Evolutionary conservation across 1,140 invertebrate genomes (phyloP).

Genomic region (Himalopsyche phryganea): DNA sequence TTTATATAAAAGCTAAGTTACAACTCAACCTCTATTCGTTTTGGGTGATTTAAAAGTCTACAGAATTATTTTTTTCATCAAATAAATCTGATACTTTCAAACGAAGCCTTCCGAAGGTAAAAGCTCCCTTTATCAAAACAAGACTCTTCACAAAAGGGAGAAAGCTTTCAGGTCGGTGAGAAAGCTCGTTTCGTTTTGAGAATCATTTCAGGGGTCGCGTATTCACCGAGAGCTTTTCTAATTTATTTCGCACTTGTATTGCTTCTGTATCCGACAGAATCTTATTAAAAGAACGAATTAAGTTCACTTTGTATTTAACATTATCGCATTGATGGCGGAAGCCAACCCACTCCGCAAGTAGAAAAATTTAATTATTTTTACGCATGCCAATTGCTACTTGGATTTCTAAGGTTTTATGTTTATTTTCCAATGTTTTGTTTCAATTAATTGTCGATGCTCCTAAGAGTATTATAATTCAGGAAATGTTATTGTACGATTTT

Average conservation of each 20-base stretch:
- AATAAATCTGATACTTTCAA: conserved; percentile 29
- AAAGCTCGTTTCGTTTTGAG: conserved; percentile 16
- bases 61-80: conserved; percentile 13
- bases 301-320: conserved; percentile 19
- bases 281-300: conserved; percentile 27
- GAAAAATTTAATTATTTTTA: conserved; percentile 13
- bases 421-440: too few species aligned
- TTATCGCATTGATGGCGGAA: conserved; percentile 16
- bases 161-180: background rate
- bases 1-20: background rate
- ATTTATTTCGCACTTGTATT: conserved; percentile 29
- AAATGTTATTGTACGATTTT: too few species aligned
- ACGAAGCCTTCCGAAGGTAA: conserved; percentile 11
- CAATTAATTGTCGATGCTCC: too few species aligned
- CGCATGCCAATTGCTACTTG: background rate
- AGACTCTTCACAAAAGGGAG: conserved; percentile 4
- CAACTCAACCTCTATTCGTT: background rate
- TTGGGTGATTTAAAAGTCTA: conserved; percentile 8
- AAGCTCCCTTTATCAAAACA: conserved; percentile 3
- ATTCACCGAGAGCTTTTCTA: conserved; percentile 12
- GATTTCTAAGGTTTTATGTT: background rate
- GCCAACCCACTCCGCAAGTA: background rate
- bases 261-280: conserved; percentile 26
- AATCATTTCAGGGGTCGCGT: conserved; percentile 9
- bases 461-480: too few species aligned